These are phyloP conservation scores for Drosophila leontia DNA, from an alignment of 1,140 invertebrate genomes.

Conservation along the genomic window DNA sequence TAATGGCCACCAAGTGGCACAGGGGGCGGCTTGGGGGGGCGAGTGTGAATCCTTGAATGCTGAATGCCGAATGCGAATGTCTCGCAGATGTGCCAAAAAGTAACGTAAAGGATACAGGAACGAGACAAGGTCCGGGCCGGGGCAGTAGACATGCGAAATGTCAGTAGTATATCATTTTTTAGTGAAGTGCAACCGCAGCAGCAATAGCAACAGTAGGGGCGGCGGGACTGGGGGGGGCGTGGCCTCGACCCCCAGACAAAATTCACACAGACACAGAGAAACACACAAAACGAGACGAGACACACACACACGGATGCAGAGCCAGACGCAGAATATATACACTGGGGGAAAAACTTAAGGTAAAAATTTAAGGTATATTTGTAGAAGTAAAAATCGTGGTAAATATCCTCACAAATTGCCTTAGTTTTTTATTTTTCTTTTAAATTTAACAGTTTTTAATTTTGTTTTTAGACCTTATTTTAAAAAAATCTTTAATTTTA, in stretches of 20 bases:
- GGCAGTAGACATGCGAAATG: constrained; percentile 40
- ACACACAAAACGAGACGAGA: constrained; percentile 1
- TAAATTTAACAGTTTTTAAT: not conserved
- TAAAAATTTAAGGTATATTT: too few species aligned
- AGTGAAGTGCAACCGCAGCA: constrained; percentile 64
- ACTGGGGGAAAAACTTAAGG: not conserved
- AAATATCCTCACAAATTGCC: too few species aligned
- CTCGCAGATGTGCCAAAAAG: constrained; percentile 37
- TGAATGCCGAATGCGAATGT: constrained; percentile 14
- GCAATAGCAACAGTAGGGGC: constrained; percentile 37
- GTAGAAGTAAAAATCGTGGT: too few species aligned
- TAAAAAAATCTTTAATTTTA: fast-evolving
- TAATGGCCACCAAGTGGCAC: constrained; percentile 56
- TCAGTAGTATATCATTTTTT: constrained; percentile 77
- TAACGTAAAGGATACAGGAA: constrained; percentile 18
- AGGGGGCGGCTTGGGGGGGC: not conserved
- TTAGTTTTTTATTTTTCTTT: not conserved
- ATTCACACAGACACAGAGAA: constrained; percentile 5
- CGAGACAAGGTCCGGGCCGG: constrained; percentile 21
- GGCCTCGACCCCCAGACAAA: constrained; percentile 40
- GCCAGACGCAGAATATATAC: not conserved
- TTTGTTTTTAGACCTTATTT: not conserved
- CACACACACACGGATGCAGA: not conserved
- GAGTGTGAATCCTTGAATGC: constrained; percentile 30
- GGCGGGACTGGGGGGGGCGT: constrained; percentile 2